Conservation (phyloP, 2,888 invertebrate species). For the Phrixothrix hirtus region DNA sequence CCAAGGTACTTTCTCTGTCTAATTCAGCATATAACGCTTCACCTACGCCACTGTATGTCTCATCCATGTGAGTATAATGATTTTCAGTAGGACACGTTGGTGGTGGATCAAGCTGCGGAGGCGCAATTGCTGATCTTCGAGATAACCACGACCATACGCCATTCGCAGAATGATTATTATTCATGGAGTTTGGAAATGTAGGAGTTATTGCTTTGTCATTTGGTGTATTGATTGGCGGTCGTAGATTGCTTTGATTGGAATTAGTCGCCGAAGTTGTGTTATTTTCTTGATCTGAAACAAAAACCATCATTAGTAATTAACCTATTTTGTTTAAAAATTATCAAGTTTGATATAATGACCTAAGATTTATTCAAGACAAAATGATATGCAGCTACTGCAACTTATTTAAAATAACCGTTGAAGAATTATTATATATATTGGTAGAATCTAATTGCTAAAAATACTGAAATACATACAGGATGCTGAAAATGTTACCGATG, state of each 20-base stretch:
- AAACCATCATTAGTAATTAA: neutral
- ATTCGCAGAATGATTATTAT: slow-evolving; percentile 37
- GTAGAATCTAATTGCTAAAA: too few relatives aligned
- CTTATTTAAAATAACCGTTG: too few relatives aligned
- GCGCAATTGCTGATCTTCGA: slow-evolving; percentile 42
- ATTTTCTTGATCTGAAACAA: neutral
- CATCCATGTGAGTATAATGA: slow-evolving; percentile 74
- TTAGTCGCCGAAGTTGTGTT: neutral
- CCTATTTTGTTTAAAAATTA: too few relatives aligned
- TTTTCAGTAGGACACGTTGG: slow-evolving; percentile 65
- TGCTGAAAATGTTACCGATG: too few relatives aligned
- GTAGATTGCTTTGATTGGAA: slow-evolving; percentile 17
- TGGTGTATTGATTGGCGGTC: slow-evolving; percentile 48
- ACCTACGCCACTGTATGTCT: slow-evolving; percentile 61
- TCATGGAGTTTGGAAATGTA: slow-evolving; percentile 39
- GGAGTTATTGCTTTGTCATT: slow-evolving; percentile 49
- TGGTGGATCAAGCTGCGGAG: slow-evolving; percentile 58
- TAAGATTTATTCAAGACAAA: too few relatives aligned
- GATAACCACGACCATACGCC: slow-evolving; percentile 55
- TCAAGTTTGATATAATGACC: too few relatives aligned
- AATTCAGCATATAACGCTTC: slow-evolving; percentile 73
- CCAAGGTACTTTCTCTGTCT: slow-evolving; percentile 60
- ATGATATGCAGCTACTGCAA: too few relatives aligned
- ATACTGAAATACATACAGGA: too few relatives aligned
- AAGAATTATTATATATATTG: too few relatives aligned